Evolutionary conservation across 2,797 vertebrate genomes (phyloP), one percentile per base, ranked within the genome.

Genomic region (Anas bahamensis): DNA sequence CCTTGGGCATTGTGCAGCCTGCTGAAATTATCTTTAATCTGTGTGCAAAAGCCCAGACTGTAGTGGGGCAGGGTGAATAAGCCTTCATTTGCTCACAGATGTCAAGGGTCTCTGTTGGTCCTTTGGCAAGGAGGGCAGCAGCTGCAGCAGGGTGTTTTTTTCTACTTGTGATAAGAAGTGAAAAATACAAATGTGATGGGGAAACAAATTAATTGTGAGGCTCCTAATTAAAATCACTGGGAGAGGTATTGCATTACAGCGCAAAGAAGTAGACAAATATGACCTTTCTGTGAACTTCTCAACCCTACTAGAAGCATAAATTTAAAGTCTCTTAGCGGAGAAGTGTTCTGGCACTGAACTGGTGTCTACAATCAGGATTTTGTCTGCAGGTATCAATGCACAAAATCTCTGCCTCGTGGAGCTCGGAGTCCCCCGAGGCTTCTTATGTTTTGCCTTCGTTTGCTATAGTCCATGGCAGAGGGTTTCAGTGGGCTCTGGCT

Each of bases 321-420:
- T 97, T 96, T 92, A 77, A 95, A 93, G 83, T 80, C 93, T 94
- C 90, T 83, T 96, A 79, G 89, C 59, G 46, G 93, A 95, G 92
- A 95, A 96, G 83, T 41, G 89, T 95, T 96, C 89, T 96, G 96
- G 93, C 96, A 81, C 94, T 93, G 90, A 93, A 73, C 81, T 92
- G 95, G 92, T 95, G 83, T 94, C 95, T 96, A 97, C 98, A 98
- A 97, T 98, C 97, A 97, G 97, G 97, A 98, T 97, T 98, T 97
- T 97, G 98, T 98, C 93, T 97, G 84, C 74, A 97, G 96, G 94
- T 91, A 96, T 97, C 96, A 97, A 94, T 95, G 90, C 95, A 96
- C 95, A 92, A 93, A 95, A 97, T 97, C 95, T 96, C 88, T 95
- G 96, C 93, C 89, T 96, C 95, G 79, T 94, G 83, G 75, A 94